Percentiles rank a stretch among this genome's conserved stretches.
Conservation (phyloP, 2,113 vertebrate genomes). For the Nothobranchius kuhntae region DNA sequence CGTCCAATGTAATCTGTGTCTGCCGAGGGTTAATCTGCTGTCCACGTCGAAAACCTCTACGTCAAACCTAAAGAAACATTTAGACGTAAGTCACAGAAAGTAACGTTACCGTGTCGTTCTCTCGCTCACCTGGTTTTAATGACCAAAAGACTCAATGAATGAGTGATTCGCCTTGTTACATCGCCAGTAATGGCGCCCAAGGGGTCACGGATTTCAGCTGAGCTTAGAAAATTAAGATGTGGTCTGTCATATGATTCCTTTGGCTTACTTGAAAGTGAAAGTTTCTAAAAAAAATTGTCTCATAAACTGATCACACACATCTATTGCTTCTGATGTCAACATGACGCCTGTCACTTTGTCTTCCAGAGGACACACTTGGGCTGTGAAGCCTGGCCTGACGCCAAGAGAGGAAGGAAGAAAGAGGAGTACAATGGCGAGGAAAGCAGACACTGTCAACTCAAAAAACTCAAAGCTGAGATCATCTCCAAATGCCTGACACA, state of each 20-base stretch:
- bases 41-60: slow-evolving; percentile 77
- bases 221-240: neutral
- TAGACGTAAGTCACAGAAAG: slow-evolving; percentile 67
- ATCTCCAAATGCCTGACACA: slow-evolving; percentile 73
- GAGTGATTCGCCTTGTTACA: slow-evolving; percentile 52
- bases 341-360: slow-evolving; percentile 6
- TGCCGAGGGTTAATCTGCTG: slow-evolving; percentile 75
- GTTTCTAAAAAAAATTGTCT: slow-evolving; percentile 20
- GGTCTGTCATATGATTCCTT: neutral
- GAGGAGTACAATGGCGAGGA: slow-evolving; percentile 63
- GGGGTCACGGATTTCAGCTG: slow-evolving; percentile 24
- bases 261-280: neutral
- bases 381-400: slow-evolving; percentile 67
- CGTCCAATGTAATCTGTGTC: slow-evolving; percentile 79
- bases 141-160: slow-evolving; percentile 53
- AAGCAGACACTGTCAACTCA: slow-evolving; percentile 68
- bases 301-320: too few relatives aligned
- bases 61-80: slow-evolving; percentile 79
- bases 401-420: slow-evolving; percentile 65
- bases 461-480: slow-evolving; percentile 69
- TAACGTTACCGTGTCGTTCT: neutral
- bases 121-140: slow-evolving; percentile 18
- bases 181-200: slow-evolving; percentile 27
- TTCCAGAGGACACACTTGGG: slow-evolving; percentile 76
- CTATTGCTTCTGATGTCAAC: too few relatives aligned